Evolutionary conservation across 1,140 invertebrate species (phyloP).

Genomic region (Hyphantria cunea): DNA sequence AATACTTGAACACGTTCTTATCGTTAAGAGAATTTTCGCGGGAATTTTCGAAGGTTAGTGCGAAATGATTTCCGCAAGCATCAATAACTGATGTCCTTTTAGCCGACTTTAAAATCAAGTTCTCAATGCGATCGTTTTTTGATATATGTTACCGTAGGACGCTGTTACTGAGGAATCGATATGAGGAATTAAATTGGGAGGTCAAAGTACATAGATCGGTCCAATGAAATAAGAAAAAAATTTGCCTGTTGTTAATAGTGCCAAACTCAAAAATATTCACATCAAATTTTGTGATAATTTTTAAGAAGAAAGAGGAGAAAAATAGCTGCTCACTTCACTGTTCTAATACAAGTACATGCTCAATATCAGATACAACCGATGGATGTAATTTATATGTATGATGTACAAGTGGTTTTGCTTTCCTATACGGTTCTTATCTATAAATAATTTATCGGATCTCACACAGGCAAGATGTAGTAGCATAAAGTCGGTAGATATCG

Average conservation of each 20-base stretch:
- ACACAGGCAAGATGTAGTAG: background rate
- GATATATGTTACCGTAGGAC: too few relatives aligned
- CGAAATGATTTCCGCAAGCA: slow-evolving; percentile 7
- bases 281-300: too few relatives aligned
- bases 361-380: background rate
- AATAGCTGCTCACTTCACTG: background rate
- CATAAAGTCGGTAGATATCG: background rate
- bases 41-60: background rate
- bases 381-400: background rate
- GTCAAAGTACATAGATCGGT: too few relatives aligned
- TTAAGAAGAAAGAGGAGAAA: too few relatives aligned
- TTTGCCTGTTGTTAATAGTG: too few relatives aligned
- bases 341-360: background rate
- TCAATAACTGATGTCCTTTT: background rate
- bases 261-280: too few relatives aligned
- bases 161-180: too few relatives aligned
- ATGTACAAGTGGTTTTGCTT: background rate
- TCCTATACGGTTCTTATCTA: background rate
- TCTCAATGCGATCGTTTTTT: too few relatives aligned
- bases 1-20: slow-evolving; percentile 21
- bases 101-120: too few relatives aligned
- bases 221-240: too few relatives aligned
- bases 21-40: background rate
- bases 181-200: too few relatives aligned
- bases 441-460: background rate